Evolutionary conservation across 2,888 invertebrate species (phyloP).

Genomic region (Caenorhabditis zanzibari): DNA sequence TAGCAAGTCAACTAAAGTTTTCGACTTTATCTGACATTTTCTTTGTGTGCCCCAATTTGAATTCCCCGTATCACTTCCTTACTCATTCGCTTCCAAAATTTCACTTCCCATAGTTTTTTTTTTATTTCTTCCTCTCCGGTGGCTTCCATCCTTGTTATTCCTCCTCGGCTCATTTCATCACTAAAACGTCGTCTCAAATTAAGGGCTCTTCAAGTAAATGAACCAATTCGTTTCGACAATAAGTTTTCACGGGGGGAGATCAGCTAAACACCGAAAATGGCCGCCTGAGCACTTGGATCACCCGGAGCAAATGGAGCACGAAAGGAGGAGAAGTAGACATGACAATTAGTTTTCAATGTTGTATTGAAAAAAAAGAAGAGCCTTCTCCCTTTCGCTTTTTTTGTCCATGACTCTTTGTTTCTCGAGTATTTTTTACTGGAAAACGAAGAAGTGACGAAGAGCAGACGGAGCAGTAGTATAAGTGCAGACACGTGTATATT

Average conservation of each 20-base stretch:
- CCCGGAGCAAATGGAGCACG: constrained; percentile 23
- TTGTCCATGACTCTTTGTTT: constrained; percentile 33
- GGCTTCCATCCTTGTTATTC: constrained; percentile 14
- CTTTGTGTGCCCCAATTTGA: neutral
- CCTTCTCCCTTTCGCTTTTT: neutral
- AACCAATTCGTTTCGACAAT: constrained; percentile 1
- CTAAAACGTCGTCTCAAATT: constrained; percentile 10
- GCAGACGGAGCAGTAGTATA: neutral
- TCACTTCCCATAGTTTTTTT: constrained; percentile 1
- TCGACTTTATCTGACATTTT: too few relatives aligned
- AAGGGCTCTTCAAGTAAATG: constrained; percentile 14
- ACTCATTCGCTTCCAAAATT: neutral
- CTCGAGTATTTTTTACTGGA: constrained; percentile 2
- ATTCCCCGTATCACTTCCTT: constrained; percentile 11
- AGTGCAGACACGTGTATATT: neutral
- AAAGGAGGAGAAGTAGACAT: neutral
- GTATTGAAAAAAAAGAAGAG: constrained; percentile 2
- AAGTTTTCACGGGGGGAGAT: neutral
- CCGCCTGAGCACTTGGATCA: constrained; percentile 9
- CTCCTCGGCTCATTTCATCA: neutral
- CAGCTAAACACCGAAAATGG: constrained; percentile 1
- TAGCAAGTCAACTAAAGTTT: neutral
- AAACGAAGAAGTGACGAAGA: neutral
- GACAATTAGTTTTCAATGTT: constrained; percentile 34
- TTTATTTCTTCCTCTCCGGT: neutral